Evolutionary conservation across 2,888 invertebrate species (phyloP), one percentile per base, ranked within the genome.

Genomic region (Petrophora chlorosata): DNA sequence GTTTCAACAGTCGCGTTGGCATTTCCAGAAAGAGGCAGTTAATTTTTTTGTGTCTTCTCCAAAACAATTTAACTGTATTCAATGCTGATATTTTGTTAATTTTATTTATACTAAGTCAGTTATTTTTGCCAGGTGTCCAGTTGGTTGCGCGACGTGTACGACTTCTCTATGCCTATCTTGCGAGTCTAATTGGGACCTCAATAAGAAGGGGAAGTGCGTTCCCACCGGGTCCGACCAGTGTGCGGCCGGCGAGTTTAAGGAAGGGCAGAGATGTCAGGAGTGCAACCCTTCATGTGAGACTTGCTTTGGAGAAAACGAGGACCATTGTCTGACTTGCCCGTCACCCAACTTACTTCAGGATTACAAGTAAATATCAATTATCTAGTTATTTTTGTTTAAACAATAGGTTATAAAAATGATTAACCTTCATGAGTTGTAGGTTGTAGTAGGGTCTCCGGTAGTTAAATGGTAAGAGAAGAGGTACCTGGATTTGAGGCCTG

Each of bases 271-370:
- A 32, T 97, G 97, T 76, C 92, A 92, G 53, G 90, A 92, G 2
- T 97, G 97, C 70, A 94, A 96, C 71, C 91, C 92, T 2, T 94
- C 94, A 0, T 97, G 97, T 68, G 95, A 95, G 56, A 93, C 94
- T n/a, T 97, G 97, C 75, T 94, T 93, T 53, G 97, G 96, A 0
- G 92, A 93, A 3, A 92, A 93, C n/a, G 94, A 94, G 19, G 91
- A 91, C 26, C 92, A 93, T 44, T 96, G 96, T 76, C 83, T 96
- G 16, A 94, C 95, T 19, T 96, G 96, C 66, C 92, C 92, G n/a
- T 92, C 92, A 39, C 94, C 96, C 13, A 89, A 95, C 38, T 90
- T 95, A 33, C 90, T 96, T 13, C 94, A 96, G 74, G 93, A 93
- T 48, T 75, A 86, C 55, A 82, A 66, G 90, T 89, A 61, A 73